Evolutionary conservation across 2,888 invertebrate genomes (phyloP).

Genomic region (Tetanocera ferruginea): DNA sequence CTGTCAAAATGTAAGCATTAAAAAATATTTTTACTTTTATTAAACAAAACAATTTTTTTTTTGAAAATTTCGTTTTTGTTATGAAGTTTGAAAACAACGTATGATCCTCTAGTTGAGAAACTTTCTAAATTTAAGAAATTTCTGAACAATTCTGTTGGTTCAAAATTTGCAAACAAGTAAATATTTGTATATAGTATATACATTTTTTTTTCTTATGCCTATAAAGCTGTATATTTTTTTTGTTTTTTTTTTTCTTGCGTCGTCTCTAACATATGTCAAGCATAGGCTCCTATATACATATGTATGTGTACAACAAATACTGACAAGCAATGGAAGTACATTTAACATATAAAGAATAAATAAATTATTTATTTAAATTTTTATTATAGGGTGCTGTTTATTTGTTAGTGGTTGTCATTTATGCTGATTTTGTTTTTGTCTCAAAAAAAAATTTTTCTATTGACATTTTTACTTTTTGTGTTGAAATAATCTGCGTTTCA

Average conservation of each 20-base stretch:
- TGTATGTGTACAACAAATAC: not conserved
- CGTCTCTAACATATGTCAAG: not conserved
- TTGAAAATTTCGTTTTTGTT: not conserved
- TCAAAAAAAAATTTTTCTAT: not conserved
- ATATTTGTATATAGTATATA: not conserved
- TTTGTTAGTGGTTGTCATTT: slow-evolving; percentile 23
- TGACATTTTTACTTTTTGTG: not conserved
- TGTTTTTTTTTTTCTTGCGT: not conserved
- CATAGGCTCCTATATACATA: not conserved
- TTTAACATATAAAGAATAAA: not conserved
- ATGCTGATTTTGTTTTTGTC: not conserved
- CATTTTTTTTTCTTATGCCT: not conserved
- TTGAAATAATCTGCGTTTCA: slow-evolving; percentile 2
- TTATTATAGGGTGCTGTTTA: slow-evolving; percentile 16
- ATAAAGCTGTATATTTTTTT: too few species aligned
- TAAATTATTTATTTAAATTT: not conserved
- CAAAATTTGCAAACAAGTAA: not conserved
- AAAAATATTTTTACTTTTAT: not conserved
- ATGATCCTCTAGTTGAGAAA: not conserved
- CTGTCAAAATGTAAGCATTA: slow-evolving; percentile 54
- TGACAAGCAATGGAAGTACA: not conserved
- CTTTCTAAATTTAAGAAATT: too few species aligned
- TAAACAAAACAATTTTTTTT: not conserved
- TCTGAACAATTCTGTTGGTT: too few species aligned
- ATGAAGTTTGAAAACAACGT: not conserved